Base-by-base conservation (phyloP, 2,113 vertebrate genomes). In the Mastomys natalensis region DNA sequence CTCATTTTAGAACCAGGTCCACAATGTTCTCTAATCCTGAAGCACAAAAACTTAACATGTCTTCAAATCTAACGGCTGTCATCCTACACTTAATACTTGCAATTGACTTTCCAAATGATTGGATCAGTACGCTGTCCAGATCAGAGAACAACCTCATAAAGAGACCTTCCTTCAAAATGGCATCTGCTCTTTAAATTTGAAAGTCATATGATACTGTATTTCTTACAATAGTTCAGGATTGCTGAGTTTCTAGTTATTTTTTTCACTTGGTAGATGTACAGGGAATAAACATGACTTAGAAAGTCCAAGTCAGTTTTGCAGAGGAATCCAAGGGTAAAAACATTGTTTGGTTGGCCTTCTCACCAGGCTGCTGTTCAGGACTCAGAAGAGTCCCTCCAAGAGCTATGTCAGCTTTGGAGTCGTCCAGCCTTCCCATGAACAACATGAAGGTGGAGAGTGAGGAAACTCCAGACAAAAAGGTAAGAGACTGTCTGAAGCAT, bases 141-240 rank as follows among this genome's bases (percentile, higher is more conserved):
- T 45, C 94, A 98, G 91, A 81, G 3, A 1, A 66, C 0, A 37
- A 64, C 37, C 37, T 95, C n/a, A 48, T 51, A 72, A 40, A 87
- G 94, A 95, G 96, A 72, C 62, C 60, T 90, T 95, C 84, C 96
- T 97, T 96, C 93, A 89, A 91, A 94, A 94, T 68, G 94, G 87
- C 96, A 95, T 87, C 94, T 97, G 84, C 37, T n/a, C 92, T 97
- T 97, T 98, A 84, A 76, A 95, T 90, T 34, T 96, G 78, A 94
- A 98, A 97, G 72, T 40, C 12, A 55, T 31, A 21, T 16, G 10
- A 95, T 91, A 86, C 55, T 17, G 84, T 80, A 55, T 7, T 98
- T 81, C 77, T 96, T 97, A 88, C 84, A 89, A 92, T 90, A 91
- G 81, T 81, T 94, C 97, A 73, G 91, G 81, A 81, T 51, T 96